A percentile compares a stretch with the other conserved stretches of the same genome.
Evolutionary conservation across 2,113 vertebrate species (phyloP).

Genomic region (Podiceps cristatus): DNA sequence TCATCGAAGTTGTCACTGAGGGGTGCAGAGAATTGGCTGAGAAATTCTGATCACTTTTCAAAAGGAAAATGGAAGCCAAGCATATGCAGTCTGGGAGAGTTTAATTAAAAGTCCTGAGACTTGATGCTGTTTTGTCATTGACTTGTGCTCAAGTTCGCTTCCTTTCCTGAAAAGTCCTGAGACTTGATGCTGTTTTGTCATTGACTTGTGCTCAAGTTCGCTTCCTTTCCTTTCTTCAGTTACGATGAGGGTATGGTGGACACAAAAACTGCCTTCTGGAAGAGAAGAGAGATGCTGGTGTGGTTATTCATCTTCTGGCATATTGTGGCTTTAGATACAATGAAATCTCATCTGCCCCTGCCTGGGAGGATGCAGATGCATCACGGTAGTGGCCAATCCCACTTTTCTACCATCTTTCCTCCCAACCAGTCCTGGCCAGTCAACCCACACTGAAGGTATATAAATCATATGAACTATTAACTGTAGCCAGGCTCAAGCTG

Average conservation of each 20-base stretch:
- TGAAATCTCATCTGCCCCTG: background rate
- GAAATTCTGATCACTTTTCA: slow-evolving; percentile 47
- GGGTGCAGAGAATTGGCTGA: slow-evolving; percentile 26
- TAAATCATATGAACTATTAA: background rate
- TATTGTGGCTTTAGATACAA: background rate
- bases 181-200: background rate
- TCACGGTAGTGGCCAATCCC: background rate
- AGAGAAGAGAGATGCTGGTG: background rate
- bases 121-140: background rate
- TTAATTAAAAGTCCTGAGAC: slow-evolving; percentile 33
- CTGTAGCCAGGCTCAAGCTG: background rate
- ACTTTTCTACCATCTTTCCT: background rate
- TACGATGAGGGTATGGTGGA: rapidly evolving
- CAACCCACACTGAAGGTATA: background rate
- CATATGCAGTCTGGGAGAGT: background rate
- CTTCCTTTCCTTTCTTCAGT: background rate
- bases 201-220: background rate
- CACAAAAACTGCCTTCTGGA: background rate
- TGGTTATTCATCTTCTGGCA: background rate
- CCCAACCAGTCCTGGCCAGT: background rate
- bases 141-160: background rate
- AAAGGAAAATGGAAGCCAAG: slow-evolving; percentile 53
- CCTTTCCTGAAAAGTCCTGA: background rate
- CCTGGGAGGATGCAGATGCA: background rate
- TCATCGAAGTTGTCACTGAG: slow-evolving; percentile 49